Evolutionary conservation across 2,888 invertebrate genomes (phyloP), one percentile per base, ranked within the genome.

Genomic region (Psylliodes chrysocephalus): DNA sequence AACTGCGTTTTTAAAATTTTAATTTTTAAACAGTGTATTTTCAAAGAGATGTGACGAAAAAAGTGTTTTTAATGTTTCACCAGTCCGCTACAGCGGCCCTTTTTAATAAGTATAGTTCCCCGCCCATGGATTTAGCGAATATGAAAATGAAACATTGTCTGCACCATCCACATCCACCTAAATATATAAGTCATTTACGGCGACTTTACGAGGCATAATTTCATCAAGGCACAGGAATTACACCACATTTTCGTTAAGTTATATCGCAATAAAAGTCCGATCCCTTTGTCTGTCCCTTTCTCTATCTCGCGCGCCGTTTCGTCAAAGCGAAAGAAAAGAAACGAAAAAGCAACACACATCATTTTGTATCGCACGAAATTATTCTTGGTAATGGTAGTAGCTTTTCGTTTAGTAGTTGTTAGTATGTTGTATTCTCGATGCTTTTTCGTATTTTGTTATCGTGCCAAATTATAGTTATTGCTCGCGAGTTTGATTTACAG

Each of bases 131-230:
- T 42, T 2, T 5, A 10, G 3, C 6, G 18, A 38, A 42, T 42
- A 42, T 17, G 44, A 51, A 52, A 30, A 60, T 38, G 61, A 61
- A 67, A 67, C 69, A 66, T 64, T 65, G 65, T 69, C 62, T 65
- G 67, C 51, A 19, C 56, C 61, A 49, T 49, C 49, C 49, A 53
- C 61, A 49, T 49, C 49, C 49, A 64, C 55, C 75, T 70, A 68
- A 73, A 75, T 74, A 75, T 74, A 73, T 76, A 76, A 75, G 72
- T 75, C 72, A 74, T 74, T 73, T 78, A 77, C 75, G 73, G 74
- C 73, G 69, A 72, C 74, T 80, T 80, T 79, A 80, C 75, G 79
- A 75, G 73, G 76, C 79, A 79, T 79, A 79, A 79, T 79, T 79
- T 79, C 78, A 80, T 79, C 80, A 77, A 73, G 71, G 74, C 70